Conservation (phyloP, 2,797 vertebrate species). For the Gymnothorax reevesii region DNA sequence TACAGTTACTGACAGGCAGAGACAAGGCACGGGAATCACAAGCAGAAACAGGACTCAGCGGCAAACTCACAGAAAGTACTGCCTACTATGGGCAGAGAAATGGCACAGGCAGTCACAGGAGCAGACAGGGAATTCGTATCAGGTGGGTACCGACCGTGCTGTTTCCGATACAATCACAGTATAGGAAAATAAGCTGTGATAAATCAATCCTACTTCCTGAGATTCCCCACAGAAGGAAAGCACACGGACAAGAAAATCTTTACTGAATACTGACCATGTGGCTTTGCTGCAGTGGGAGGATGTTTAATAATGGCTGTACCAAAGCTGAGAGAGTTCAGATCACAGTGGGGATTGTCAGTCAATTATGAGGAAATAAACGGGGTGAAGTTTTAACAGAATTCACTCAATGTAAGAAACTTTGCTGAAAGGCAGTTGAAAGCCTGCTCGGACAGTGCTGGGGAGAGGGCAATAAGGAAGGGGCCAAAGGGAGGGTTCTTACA, state of each 20-base stretch:
- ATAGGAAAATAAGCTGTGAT: neutral
- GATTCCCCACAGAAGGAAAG: neutral
- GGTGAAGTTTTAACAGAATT: neutral
- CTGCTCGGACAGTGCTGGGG: neutral
- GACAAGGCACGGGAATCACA: neutral
- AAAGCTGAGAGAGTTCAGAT: neutral
- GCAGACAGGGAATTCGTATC: neutral
- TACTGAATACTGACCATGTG: neutral
- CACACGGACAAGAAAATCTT: neutral
- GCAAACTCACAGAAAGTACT: neutral
- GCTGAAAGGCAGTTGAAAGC: neutral
- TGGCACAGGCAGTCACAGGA: neutral
- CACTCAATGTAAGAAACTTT: neutral
- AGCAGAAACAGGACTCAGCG: neutral
- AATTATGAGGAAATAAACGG: neutral
- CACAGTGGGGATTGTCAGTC: neutral
- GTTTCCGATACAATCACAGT: neutral
- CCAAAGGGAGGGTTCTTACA: neutral
- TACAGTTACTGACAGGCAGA: neutral
- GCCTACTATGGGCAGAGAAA: neutral
- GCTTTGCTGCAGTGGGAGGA: neutral
- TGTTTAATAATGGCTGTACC: neutral
- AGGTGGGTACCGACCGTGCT: neutral
- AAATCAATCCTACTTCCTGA: neutral
- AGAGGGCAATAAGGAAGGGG: neutral